Percentiles rank a stretch among this genome's conserved stretches.
Evolutionary conservation across 1,140 invertebrate genomes (phyloP).

Genomic region (Eupristina koningsbergeri): DNA sequence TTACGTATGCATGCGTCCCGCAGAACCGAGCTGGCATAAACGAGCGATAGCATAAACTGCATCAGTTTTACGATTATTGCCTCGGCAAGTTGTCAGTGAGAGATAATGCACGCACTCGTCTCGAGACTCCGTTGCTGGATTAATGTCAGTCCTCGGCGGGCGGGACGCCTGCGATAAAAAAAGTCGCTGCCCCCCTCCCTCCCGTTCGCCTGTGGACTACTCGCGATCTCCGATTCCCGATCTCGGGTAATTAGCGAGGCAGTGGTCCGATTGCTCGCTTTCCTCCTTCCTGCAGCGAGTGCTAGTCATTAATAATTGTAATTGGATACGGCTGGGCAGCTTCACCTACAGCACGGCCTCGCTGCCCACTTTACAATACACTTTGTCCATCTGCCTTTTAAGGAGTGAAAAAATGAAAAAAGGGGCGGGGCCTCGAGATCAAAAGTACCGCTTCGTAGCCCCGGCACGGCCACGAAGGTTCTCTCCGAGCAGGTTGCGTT

Average conservation of each 20-base stretch:
- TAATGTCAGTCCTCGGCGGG: neutral
- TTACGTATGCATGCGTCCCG: constrained; percentile 45
- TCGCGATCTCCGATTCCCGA: constrained; percentile 47
- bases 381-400: constrained; percentile 75
- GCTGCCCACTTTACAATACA: constrained; percentile 75
- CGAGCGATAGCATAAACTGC: constrained; percentile 58
- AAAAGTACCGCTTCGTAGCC: constrained; percentile 73
- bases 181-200: too few relatives aligned
- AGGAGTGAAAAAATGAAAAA: constrained; percentile 75
- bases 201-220: constrained; percentile 43
- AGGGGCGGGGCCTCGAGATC: constrained; percentile 72
- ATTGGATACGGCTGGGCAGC: constrained; percentile 73
- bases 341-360: constrained; percentile 71
- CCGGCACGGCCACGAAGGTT: constrained; percentile 60
- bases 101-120: neutral
- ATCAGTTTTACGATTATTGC: constrained; percentile 66
- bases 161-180: neutral
- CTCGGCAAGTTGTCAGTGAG: constrained; percentile 59
- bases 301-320: constrained; percentile 74
- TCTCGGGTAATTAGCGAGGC: constrained; percentile 70
- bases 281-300: constrained; percentile 45
- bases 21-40: neutral
- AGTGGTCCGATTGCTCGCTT: constrained; percentile 53
- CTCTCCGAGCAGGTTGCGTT: constrained; percentile 52
- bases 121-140: neutral